phyloP scores from a whole-genome alignment of 1,140 invertebrate genomes.

The Heliconius hewitsoni region DNA sequence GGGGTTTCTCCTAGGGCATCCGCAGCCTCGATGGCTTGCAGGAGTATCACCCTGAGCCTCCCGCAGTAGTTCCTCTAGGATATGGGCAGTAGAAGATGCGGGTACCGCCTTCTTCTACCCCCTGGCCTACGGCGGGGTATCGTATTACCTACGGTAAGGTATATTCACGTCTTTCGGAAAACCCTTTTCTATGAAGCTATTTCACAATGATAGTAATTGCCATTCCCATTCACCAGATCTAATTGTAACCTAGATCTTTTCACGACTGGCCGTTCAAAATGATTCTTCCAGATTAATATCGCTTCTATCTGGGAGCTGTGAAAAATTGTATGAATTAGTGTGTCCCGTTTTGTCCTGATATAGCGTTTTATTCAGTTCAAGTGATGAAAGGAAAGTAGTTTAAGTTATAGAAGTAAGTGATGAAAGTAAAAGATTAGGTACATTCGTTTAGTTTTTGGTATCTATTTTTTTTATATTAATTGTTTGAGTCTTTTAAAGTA shows the following conservation, averaged over 20 bases:
- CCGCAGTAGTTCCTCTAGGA: too few species aligned
- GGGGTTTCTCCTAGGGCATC: too few species aligned
- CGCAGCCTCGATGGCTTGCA: too few species aligned
- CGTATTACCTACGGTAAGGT: background rate
- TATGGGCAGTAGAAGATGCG: too few species aligned
- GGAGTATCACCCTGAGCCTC: too few species aligned
- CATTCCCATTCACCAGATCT: slow-evolving; percentile 25
- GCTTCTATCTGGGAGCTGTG: background rate
- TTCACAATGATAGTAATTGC: slow-evolving; percentile 31
- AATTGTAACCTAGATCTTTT: slow-evolving; percentile 19
- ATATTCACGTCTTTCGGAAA: slow-evolving; percentile 13
- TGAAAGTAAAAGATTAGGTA: too few species aligned
- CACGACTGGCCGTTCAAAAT: background rate
- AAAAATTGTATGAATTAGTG: slow-evolving; percentile 1
- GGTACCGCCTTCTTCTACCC: too few species aligned
- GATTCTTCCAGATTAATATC: background rate
- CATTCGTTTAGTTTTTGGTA: too few species aligned
- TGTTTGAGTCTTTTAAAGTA: too few species aligned
- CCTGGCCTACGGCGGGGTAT: background rate
- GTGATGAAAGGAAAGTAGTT: too few species aligned
- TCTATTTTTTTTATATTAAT: too few species aligned
- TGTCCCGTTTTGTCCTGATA: background rate
- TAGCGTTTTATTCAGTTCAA: background rate
- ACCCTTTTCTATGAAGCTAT: slow-evolving; percentile 16
- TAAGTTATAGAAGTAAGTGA: too few species aligned